phyloP scores from a whole-genome alignment of 2,797 vertebrate species.

The Rhinella marina region DNA sequence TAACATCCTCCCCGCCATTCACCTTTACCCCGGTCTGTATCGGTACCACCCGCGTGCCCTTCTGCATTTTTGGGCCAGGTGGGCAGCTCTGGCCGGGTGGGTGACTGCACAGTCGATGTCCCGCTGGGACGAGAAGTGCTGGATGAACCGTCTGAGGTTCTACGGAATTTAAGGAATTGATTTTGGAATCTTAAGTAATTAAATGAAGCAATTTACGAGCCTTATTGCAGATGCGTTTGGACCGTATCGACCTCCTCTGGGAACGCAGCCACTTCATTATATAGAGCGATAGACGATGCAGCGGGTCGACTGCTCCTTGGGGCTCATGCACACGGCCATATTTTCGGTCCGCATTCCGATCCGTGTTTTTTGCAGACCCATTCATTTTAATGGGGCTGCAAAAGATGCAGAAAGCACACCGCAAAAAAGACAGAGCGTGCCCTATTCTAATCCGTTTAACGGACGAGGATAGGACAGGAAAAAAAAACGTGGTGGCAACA shows the following conservation, averaged over 20 bases:
- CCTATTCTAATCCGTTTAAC: no score
- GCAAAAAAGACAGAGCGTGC: no score
- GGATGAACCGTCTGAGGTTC: background rate
- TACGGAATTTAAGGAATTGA: conserved; percentile 18
- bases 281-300: no score
- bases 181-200: conserved; percentile 16
- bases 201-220: background rate
- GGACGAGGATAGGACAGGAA: no score
- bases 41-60: background rate
- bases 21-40: background rate
- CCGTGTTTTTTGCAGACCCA: no score
- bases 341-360: no score
- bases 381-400: no score
- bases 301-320: no score
- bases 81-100: background rate
- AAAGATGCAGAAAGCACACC: no score
- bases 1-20: background rate
- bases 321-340: no score
- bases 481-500: no score
- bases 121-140: conserved; percentile 1
- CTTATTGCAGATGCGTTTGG: background rate
- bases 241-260: background rate
- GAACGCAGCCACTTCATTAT: background rate
- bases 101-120: conserved; percentile 9
- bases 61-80: conserved; percentile 1